Percentiles rank a stretch among this genome's conserved stretches.
Evolutionary conservation across 2,797 vertebrate genomes (phyloP).

Genomic region (Chelon labrosus): DNA sequence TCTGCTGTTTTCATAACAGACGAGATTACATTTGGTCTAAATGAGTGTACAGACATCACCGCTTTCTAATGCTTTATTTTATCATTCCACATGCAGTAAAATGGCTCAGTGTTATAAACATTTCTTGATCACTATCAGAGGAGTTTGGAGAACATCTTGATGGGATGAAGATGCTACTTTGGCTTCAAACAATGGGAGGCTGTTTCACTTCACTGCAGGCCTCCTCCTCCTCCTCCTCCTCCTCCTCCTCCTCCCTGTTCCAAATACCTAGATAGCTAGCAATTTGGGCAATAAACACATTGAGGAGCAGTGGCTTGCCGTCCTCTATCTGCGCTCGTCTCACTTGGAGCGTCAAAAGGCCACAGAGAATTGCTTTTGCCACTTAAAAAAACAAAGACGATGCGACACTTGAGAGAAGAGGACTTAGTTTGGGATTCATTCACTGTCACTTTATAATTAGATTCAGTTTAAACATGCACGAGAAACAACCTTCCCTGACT

Average conservation of each 20-base stretch:
- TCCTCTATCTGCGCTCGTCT: slow-evolving; percentile 1
- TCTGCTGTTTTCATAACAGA: slow-evolving; percentile 14
- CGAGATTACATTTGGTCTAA: slow-evolving; percentile 28
- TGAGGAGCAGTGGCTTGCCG: slow-evolving; percentile 36
- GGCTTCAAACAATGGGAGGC: slow-evolving; percentile 40
- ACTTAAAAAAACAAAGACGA: slow-evolving; percentile 6
- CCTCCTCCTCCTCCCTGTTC: not conserved
- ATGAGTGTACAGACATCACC: slow-evolving; percentile 38
- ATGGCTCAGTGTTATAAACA: slow-evolving; percentile 35
- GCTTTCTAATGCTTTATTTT: slow-evolving; percentile 56
- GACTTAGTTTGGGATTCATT: slow-evolving; percentile 17
- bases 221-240: not conserved
- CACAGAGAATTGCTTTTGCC: slow-evolving; percentile 45
- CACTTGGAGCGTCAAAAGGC: slow-evolving; percentile 43
- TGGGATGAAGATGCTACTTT: slow-evolving; percentile 52
- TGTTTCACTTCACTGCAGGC: slow-evolving; percentile 20
- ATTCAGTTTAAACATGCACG: slow-evolving; percentile 34
- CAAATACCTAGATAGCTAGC: slow-evolving; percentile 39
- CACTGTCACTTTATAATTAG: not conserved
- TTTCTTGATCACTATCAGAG: slow-evolving; percentile 31
- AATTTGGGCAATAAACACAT: slow-evolving; percentile 65
- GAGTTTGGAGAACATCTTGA: slow-evolving; percentile 38
- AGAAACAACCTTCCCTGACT: slow-evolving; percentile 1
- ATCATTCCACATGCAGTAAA: slow-evolving; percentile 60
- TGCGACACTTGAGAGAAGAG: slow-evolving; percentile 7